phyloP scores from a whole-genome alignment of 2,113 vertebrate species.

The Oostethus manadensis region DNA sequence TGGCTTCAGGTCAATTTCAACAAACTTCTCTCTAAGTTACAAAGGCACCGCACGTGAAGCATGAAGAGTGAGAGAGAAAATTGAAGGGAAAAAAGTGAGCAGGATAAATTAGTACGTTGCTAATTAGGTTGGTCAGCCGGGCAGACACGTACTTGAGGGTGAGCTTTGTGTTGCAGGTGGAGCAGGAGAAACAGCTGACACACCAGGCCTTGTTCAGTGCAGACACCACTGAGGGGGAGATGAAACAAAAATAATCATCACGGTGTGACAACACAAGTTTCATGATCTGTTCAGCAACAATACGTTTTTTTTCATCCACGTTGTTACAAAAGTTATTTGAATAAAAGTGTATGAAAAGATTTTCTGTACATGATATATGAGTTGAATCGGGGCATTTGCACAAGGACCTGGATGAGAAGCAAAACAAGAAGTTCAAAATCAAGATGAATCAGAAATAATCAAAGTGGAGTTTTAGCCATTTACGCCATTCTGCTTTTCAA shows the following conservation, averaged over 20 bases:
- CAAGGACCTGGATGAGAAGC: too few species aligned
- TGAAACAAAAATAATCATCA: not conserved
- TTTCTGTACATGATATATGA: too few species aligned
- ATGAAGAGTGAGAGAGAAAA: slow-evolving; percentile 33
- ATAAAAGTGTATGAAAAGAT: too few species aligned
- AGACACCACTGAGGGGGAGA: slow-evolving; percentile 81
- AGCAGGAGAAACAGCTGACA: slow-evolving; percentile 96
- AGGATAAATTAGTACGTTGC: not conserved
- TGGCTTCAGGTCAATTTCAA: slow-evolving; percentile 97
- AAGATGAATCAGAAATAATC: not conserved
- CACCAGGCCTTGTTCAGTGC: slow-evolving; percentile 99
- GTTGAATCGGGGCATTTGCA: too few species aligned
- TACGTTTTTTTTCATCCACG: too few species aligned
- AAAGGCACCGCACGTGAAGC: slow-evolving; percentile 32
- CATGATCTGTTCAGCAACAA: too few species aligned
- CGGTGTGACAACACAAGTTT: not conserved
- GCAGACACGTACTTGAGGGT: slow-evolving; percentile 93
- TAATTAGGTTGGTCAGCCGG: not conserved
- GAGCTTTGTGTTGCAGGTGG: slow-evolving; percentile 96
- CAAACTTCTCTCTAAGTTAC: slow-evolving; percentile 90
- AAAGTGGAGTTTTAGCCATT: not conserved
- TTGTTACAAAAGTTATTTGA: too few species aligned
- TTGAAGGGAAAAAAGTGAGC: slow-evolving; percentile 42
- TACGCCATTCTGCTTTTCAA: not conserved
- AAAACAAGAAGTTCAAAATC: too few species aligned